Conservation (phyloP, 2,113 vertebrate genomes). For the Rhabdomys dilectus region DNA sequence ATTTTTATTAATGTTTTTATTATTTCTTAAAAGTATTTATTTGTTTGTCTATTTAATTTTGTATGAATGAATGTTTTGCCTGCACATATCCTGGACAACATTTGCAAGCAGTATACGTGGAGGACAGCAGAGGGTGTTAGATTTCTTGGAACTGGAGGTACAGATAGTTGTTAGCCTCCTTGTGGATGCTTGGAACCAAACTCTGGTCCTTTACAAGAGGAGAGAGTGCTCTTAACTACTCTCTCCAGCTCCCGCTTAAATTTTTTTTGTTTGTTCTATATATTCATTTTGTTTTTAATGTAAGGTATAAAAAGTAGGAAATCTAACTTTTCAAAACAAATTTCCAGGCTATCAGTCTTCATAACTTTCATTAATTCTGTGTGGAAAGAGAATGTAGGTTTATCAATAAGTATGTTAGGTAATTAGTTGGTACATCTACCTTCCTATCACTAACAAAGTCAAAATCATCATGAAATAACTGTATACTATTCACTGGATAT, state of each 20-base stretch:
- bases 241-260: neutral
- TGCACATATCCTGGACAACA: neutral
- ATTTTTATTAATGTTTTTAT: neutral
- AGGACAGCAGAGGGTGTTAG: neutral
- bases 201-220: neutral
- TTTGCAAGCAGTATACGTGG: neutral
- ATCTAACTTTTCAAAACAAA: neutral
- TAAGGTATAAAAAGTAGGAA: neutral
- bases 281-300: neutral
- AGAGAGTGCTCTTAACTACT: neutral
- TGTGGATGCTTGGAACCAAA: neutral
- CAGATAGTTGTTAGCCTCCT: neutral
- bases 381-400: neutral
- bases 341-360: neutral
- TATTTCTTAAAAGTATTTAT: neutral
- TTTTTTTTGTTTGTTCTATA: neutral
- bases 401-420: neutral
- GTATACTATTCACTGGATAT: neutral
- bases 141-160: neutral
- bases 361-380: neutral
- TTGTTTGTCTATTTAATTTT: neutral
- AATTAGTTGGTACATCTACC: neutral
- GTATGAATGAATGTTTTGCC: neutral
- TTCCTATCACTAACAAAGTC: neutral
- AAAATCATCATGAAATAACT: neutral